A percentile compares a stretch with the other conserved stretches of the same genome.
These are phyloP conservation scores for Parochlus steinenii DNA, from an alignment of 2,888 invertebrate species.

Conservation along the genomic window DNA sequence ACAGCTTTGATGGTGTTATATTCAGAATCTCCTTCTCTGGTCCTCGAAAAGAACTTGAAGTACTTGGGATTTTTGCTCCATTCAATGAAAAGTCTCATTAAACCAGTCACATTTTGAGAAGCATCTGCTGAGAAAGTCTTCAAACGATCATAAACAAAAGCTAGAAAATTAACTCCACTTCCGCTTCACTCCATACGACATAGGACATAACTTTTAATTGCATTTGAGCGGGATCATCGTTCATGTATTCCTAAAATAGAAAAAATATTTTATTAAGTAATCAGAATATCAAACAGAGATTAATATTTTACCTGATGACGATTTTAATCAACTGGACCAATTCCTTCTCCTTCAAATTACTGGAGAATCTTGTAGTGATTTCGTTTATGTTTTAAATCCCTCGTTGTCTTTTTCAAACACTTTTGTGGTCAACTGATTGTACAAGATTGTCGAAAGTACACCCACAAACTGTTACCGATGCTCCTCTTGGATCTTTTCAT, in stretches of 20 bases:
- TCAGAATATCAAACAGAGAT: conserved; percentile 31
- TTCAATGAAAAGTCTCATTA: conserved; percentile 58
- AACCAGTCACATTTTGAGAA: conserved; percentile 63
- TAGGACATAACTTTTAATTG: too few relatives aligned
- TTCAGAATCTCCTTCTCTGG: conserved; percentile 30
- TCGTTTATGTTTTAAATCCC: conserved; percentile 10
- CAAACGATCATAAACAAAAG: conserved; percentile 67
- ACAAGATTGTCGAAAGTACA: conserved; percentile 61
- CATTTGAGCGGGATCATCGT: too few relatives aligned
- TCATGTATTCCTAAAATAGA: too few relatives aligned
- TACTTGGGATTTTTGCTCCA: conserved; percentile 74
- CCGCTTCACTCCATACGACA: too few relatives aligned
- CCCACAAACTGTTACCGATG: conserved; percentile 64
- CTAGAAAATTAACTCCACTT: too few relatives aligned
- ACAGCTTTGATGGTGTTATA: conserved; percentile 38
- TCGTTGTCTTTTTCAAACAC: conserved; percentile 40
- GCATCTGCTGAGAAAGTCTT: conserved; percentile 62
- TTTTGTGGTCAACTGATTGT: conserved; percentile 73
- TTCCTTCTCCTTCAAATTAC: conserved; percentile 18
- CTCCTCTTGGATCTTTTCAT: conserved; percentile 45
- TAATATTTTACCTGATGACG: too few relatives aligned
- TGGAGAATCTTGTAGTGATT: conserved; percentile 7
- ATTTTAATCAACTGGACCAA: conserved; percentile 21
- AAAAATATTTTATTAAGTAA: too few relatives aligned
- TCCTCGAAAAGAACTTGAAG: conserved; percentile 50